These are phyloP conservation scores for Drosophila nikananu DNA, from an alignment of 1,140 invertebrate species.

Conservation along the genomic window DNA sequence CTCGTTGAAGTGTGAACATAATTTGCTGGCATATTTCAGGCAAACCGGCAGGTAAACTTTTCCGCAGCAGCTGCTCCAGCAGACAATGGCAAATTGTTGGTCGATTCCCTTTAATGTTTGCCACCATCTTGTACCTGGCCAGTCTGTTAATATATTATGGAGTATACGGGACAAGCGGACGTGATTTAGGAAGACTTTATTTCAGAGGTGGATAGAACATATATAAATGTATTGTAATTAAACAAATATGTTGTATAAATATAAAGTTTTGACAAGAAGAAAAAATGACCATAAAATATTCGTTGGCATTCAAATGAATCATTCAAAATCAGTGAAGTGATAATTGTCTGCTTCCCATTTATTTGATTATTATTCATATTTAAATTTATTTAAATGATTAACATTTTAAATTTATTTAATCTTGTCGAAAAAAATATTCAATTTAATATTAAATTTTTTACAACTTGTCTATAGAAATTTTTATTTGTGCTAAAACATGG, in stretches of 20 bases:
- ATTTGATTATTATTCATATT: background rate
- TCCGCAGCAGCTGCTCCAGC: slow-evolving; percentile 48
- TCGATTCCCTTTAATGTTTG: slow-evolving; percentile 13
- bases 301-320: too few species aligned
- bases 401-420: too few species aligned
- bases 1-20: slow-evolving; percentile 72
- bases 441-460: background rate
- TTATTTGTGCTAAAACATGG: background rate
- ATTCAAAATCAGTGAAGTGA: too few species aligned
- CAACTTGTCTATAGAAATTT: background rate
- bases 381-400: too few species aligned
- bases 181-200: too few species aligned
- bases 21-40: slow-evolving; percentile 70
- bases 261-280: too few species aligned
- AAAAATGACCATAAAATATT: background rate
- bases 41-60: slow-evolving; percentile 44
- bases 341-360: background rate
- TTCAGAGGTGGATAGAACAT: background rate
- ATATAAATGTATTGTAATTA: background rate
- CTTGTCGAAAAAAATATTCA: background rate
- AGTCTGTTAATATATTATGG: slow-evolving; percentile 1
- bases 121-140: slow-evolving; percentile 1
- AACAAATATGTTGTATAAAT: background rate
- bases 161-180: background rate
- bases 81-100: slow-evolving; percentile 45